These are phyloP conservation scores for Trichogramma pretiosum DNA, from an alignment of 1,140 invertebrate genomes.

Conservation along the genomic window DNA sequence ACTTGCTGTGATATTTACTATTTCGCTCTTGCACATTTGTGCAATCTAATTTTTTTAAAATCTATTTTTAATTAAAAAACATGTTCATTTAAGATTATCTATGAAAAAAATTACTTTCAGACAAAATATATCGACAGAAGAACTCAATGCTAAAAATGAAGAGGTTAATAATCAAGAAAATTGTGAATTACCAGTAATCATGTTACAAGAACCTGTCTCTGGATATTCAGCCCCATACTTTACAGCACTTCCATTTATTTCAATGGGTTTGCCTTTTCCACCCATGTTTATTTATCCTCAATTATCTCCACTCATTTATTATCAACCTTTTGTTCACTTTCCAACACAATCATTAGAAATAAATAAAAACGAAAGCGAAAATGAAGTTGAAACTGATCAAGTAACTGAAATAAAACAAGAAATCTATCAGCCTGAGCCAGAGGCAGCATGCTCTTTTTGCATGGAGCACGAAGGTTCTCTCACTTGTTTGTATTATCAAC, in stretches of 20 bases:
- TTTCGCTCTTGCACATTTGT: no score
- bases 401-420: not conserved
- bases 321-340: slow-evolving; percentile 36
- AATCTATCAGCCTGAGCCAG: slow-evolving; percentile 27
- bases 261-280: slow-evolving; percentile 43
- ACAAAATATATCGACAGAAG: not conserved
- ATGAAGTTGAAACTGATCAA: not conserved
- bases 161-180: slow-evolving; percentile 20
- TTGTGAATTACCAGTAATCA: slow-evolving; percentile 25
- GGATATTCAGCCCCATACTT: slow-evolving; percentile 38
- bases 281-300: slow-evolving; percentile 42
- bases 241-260: slow-evolving; percentile 39
- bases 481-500: slow-evolving; percentile 40
- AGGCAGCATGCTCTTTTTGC: slow-evolving; percentile 40
- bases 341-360: slow-evolving; percentile 19
- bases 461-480: slow-evolving; percentile 41
- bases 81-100: not conserved
- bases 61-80: no score
- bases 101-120: not conserved
- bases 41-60: no score
- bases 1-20: no score
- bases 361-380: not conserved
- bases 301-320: slow-evolving; percentile 37
- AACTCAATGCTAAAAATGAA: slow-evolving; percentile 8
- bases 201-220: slow-evolving; percentile 27